Evolutionary conservation across 2,888 invertebrate genomes (phyloP).

Genomic region (Piscicola geometra): DNA sequence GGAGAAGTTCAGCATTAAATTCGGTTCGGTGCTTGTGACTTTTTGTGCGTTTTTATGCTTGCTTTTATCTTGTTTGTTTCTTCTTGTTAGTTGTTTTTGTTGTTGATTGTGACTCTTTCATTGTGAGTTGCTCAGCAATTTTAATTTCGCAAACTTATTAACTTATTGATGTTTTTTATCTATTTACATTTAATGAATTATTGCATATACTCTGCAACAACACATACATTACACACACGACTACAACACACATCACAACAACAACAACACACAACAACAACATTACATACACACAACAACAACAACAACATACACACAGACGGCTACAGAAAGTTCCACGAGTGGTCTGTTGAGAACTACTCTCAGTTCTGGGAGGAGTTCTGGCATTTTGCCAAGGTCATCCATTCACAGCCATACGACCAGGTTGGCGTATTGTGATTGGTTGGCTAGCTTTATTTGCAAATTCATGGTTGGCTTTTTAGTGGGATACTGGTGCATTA

Average conservation of each 20-base stretch:
- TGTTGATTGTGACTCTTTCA: background rate
- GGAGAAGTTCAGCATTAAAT: constrained; percentile 47
- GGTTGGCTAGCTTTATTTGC: too few relatives aligned
- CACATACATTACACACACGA: too few relatives aligned
- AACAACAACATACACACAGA: constrained; percentile 48
- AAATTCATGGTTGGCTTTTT: too few relatives aligned
- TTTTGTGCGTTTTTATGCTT: background rate
- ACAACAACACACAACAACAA: too few relatives aligned
- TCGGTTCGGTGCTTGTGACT: constrained; percentile 44
- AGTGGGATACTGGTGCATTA: too few relatives aligned
- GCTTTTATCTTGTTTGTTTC: background rate
- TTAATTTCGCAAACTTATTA: background rate
- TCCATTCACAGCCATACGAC: constrained; percentile 52
- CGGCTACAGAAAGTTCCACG: constrained; percentile 57
- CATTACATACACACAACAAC: too few relatives aligned
- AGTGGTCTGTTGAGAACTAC: constrained; percentile 59
- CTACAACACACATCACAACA: too few relatives aligned
- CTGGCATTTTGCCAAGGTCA: constrained; percentile 55
- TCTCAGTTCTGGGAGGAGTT: constrained; percentile 59
- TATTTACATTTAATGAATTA: too few relatives aligned
- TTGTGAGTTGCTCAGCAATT: background rate
- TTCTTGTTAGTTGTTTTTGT: background rate
- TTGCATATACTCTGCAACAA: too few relatives aligned
- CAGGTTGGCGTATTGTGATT: constrained; percentile 49
- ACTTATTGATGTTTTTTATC: background rate